Base-by-base conservation (phyloP, 2,888 invertebrate genomes). In the Athripsodes cinereus region DNA sequence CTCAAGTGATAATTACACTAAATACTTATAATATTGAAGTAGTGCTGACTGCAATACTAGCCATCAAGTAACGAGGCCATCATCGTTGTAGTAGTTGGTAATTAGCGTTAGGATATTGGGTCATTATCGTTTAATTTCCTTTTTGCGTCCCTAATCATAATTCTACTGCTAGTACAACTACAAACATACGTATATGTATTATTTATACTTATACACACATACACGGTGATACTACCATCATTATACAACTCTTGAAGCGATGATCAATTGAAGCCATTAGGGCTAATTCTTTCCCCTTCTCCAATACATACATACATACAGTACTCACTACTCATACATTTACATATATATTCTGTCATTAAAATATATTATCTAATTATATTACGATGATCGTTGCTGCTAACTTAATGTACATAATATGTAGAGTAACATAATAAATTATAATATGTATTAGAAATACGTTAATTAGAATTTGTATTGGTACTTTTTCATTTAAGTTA, bases 121-220 rank as follows among this genome's bases (percentile, higher is more conserved):
- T 63, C 58, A 63, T 63, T 63, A 63, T 61, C 61, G 61, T 60
- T 59, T 63, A 61, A 63, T 63, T 63, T 63, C 63, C 61, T 61
- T 61, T 63, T 60, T 61, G 57, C 61, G 52, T 63, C 63, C 52
- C 63, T 63, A 62, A 62, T 62, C 62, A 62, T 40, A 40, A 5
- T 8, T 11, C 8, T 31, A 8, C 8, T 31, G 11, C 11, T 31
- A 31, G n/a, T n/a, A n/a, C n/a, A n/a, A n/a, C n/a, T n/a, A n/a
- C n/a, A n/a, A n/a, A n/a, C n/a, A n/a, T 26, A 26, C 26, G 10
- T 26, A 26, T 26, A 26, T 26, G 26, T 26, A 26, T 6, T 26
- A 26, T 13, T 8, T 13, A n/a, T 16, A 40, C 40, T 8, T 40
- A n/a, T 40, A 40, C 13, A 8, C 40, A 13, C 13, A 13, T 40